These are phyloP conservation scores for Neomicropteryx cornuta DNA, from an alignment of 1,140 invertebrate species.

Conservation along the genomic window DNA sequence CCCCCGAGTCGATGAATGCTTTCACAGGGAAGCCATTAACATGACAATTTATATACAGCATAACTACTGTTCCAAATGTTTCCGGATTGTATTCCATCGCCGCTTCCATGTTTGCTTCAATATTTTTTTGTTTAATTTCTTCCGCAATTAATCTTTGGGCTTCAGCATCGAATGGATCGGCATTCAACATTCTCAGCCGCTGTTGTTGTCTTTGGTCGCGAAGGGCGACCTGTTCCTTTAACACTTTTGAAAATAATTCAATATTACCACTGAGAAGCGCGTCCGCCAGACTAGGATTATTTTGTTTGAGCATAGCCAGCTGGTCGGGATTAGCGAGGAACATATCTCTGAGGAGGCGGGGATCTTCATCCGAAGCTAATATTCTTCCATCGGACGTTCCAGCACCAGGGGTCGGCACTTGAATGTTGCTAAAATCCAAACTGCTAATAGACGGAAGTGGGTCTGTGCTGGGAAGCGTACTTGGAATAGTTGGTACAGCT, in stretches of 20 bases:
- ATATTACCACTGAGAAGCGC: slow-evolving; percentile 77
- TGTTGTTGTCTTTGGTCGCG: slow-evolving; percentile 61
- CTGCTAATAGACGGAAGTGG: no score
- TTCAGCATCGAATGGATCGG: slow-evolving; percentile 92
- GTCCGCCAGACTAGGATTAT: slow-evolving; percentile 89
- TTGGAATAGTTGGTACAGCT: no score
- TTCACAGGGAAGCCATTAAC: slow-evolving; percentile 88
- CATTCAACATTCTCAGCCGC: slow-evolving; percentile 72
- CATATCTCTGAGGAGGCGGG: slow-evolving; percentile 76
- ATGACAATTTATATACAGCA: slow-evolving; percentile 87
- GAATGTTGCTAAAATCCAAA: slow-evolving; percentile 83
- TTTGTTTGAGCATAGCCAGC: slow-evolving; percentile 80
- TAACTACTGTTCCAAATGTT: slow-evolving; percentile 93
- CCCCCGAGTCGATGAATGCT: slow-evolving; percentile 90
- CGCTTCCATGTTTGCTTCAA: slow-evolving; percentile 97
- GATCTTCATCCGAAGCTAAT: slow-evolving; percentile 63
- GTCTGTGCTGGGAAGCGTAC: no score
- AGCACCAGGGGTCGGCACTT: slow-evolving; percentile 52
- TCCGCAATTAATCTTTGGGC: slow-evolving; percentile 90
- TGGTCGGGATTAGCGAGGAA: slow-evolving; percentile 89
- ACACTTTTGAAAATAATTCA: slow-evolving; percentile 64
- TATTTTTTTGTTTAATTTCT: slow-evolving; percentile 91
- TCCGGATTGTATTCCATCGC: slow-evolving; percentile 98
- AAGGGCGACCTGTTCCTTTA: slow-evolving; percentile 60
- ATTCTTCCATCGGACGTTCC: slow-evolving; percentile 30